phyloP scores from a whole-genome alignment of 2,888 invertebrate species.

The Apamea epomidion region DNA sequence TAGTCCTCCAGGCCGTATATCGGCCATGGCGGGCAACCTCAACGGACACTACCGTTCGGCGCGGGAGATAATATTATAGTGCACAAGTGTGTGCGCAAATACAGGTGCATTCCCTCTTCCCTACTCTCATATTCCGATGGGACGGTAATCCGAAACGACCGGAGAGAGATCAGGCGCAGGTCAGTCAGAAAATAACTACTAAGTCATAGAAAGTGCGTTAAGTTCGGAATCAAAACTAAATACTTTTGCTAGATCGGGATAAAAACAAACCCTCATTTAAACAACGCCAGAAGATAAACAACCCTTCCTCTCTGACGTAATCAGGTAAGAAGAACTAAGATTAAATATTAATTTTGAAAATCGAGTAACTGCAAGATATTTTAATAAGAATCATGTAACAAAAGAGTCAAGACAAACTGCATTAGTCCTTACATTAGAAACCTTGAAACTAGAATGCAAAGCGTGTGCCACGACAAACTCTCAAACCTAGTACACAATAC shows the following conservation, averaged over 20 bases:
- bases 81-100: neutral
- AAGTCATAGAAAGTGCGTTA: neutral
- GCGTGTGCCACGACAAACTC: conserved; percentile 65
- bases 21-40: neutral
- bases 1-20: neutral
- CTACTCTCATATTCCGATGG: neutral
- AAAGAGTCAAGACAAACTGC: conserved; percentile 45
- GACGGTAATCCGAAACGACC: neutral
- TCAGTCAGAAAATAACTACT: neutral
- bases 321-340: neutral
- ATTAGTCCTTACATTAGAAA: conserved; percentile 51
- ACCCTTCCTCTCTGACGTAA: no score
- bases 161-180: neutral
- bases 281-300: neutral
- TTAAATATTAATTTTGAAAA: neutral
- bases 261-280: neutral
- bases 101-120: neutral
- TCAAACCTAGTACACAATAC: conserved; percentile 46
- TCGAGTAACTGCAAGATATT: conserved; percentile 2
- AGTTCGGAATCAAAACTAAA: neutral
- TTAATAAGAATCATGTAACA: conserved; percentile 25
- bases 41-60: neutral
- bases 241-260: neutral
- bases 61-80: neutral
- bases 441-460: conserved; percentile 68